These are phyloP conservation scores for Spialia ferax DNA, from an alignment of 2,888 invertebrate genomes.

Conservation along the genomic window DNA sequence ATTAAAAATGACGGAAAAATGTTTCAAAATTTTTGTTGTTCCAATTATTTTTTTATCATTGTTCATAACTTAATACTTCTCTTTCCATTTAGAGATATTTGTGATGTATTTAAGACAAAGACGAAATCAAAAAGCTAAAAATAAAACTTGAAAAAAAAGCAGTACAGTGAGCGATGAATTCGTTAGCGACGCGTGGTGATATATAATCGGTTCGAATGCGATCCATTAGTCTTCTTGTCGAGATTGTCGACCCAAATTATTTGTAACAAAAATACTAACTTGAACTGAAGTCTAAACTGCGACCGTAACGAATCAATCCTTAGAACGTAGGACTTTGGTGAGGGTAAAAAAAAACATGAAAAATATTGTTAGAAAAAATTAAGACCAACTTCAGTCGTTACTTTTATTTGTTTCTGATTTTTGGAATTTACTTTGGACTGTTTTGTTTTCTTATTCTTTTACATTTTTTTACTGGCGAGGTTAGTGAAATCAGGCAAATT, in stretches of 20 bases:
- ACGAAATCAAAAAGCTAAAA: constrained; percentile 49
- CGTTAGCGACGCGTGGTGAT: constrained; percentile 58
- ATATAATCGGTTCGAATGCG: constrained; percentile 59
- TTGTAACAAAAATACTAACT: constrained; percentile 59
- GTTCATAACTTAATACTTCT: too few relatives aligned
- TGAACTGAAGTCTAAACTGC: constrained; percentile 41
- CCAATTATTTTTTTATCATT: too few relatives aligned
- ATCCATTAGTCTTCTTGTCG: constrained; percentile 66
- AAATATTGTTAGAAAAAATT: too few relatives aligned
- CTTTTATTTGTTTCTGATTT: too few relatives aligned
- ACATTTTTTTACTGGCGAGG: too few relatives aligned
- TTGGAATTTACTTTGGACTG: too few relatives aligned
- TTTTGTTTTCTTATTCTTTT: too few relatives aligned
- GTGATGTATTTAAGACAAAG: constrained; percentile 26
- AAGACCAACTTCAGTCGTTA: too few relatives aligned
- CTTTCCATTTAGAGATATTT: not conserved
- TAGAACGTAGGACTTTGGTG: not conserved
- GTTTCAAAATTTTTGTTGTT: too few relatives aligned
- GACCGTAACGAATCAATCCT: constrained; percentile 44
- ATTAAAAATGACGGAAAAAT: too few relatives aligned
- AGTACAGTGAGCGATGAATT: constrained; percentile 60
- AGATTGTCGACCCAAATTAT: constrained; percentile 61
- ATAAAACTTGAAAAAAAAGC: constrained; percentile 53
- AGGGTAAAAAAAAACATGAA: not conserved
- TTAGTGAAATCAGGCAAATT: too few relatives aligned